Base-by-base conservation (phyloP, 1,140 invertebrate genomes). In the Lycorma delicatula region DNA sequence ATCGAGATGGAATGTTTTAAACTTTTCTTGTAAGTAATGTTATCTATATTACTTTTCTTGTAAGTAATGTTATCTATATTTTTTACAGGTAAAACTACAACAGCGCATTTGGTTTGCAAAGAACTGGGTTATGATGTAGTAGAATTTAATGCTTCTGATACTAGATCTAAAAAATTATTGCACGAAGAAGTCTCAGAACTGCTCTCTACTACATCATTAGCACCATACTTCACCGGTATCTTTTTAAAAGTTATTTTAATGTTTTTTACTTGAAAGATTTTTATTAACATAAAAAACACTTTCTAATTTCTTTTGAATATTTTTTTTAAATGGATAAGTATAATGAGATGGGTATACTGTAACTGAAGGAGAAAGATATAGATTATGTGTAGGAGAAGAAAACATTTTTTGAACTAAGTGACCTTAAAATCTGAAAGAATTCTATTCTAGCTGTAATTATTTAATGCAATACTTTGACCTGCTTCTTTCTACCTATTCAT, bases 121-220 rank as follows among this genome's bases (percentile, higher is more conserved):
- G 90, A 96, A 72, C 70, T 94, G 12, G 89, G 88, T 1, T 94
- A 91, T 67, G 91, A 94, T 72, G 81, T 85, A 55, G 83, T 98
- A 22, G 97, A 99, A 74, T 86, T 98, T 63, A 99, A 99, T 78
- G 97, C 96, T 0, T 98, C 96, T 0, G 96, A 98, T 74, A 95
- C 93, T 0, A 78, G 97, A 60, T 97, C 85, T 60, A 98, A 99
- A 70, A 87, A 81, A 34, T 78, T 89, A 27, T 77, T 99, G 9
- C 83, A 95, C 64, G 83, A 89, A 63, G 82, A 89, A 70, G 85
- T 97, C 3, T 75, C 84, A 0, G 83, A 86, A 66, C 71, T 96
- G 31, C 68, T 97, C 3, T 81, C 77, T 1, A 87, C 82, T 31
- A 88, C 81, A 46, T 85, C 85, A 0, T 71, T 91, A 1, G 78